Base-by-base conservation (phyloP, 1,140 invertebrate species). In the Philotrypesis tridentata region DNA sequence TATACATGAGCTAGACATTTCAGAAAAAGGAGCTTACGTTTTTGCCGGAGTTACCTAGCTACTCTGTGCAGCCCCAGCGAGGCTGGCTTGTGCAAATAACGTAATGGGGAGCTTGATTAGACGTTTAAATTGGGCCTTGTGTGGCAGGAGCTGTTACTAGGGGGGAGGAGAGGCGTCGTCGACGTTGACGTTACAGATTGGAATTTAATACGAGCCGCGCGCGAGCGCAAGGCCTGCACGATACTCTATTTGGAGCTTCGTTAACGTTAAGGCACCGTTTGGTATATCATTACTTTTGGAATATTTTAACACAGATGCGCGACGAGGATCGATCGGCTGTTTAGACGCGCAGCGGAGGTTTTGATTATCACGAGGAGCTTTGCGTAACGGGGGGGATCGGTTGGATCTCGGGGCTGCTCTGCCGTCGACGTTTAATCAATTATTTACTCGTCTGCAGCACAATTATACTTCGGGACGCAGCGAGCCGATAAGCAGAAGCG, bases 1-100 rank as follows among this genome's bases (percentile, higher is more conserved):
- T n/a, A 55, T 55, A 55, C 0, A 5, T 55, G 17, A n/a, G n/a
- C n/a, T 55, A 55, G 0, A 43, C 43, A 75, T 23, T 63, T 29
- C 17, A 65, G 72, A 76, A 81, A 81, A 84, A 84, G 85, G 84
- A 85, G 82, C 75, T 86, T 82, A 71, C 77, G 82, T 86, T 86
- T 88, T 87, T 88, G 87, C 78, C 60, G 21, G 21, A 55, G 48
- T n/a, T n/a, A n/a, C n/a, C 48, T 55, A 21, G 48, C 9, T 55
- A 55, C 21, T 21, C 21, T 17, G 21, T 21, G 48, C 48, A 17
- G 48, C n/a, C n/a, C n/a, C n/a, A 17, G 27, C 27, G 14, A 67
- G 61, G 79, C 33, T 31, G n/a, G 61, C 33, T 23, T 29, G 63
- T 4, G 60, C 63, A 68, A 78, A 48, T 78, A 65, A 72, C 61